phyloP scores from a whole-genome alignment of 2,888 invertebrate genomes.

The Caenorhabditis sp. region DNA sequence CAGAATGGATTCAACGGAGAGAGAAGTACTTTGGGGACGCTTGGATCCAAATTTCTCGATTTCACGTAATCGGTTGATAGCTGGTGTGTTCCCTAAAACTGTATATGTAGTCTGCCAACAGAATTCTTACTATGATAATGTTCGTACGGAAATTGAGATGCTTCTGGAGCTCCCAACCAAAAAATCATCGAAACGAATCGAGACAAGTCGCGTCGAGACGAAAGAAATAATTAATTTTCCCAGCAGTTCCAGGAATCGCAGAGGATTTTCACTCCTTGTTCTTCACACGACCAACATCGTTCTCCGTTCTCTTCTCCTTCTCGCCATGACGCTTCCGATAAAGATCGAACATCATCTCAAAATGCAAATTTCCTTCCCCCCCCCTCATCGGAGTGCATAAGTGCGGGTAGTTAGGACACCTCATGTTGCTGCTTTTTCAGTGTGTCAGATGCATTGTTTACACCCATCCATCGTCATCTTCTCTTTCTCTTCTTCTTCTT shows the following conservation, averaged over 20 bases:
- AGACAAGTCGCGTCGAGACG: slow-evolving; percentile 9
- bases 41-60: too few relatives aligned
- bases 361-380: background rate
- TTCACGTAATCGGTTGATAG: too few relatives aligned
- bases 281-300: too few relatives aligned
- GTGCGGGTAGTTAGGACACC: slow-evolving; percentile 11
- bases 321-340: too few relatives aligned
- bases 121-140: too few relatives aligned
- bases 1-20: background rate
- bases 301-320: background rate
- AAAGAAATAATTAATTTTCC: background rate
- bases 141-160: too few relatives aligned
- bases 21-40: background rate
- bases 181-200: too few relatives aligned
- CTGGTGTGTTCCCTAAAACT: too few relatives aligned
- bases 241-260: background rate
- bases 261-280: background rate
- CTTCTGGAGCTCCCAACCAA: too few relatives aligned
- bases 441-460: background rate
- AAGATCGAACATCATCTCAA: slow-evolving; percentile 8
- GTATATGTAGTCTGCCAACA: too few relatives aligned
- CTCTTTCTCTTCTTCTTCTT: background rate
- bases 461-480: background rate
- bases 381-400: slow-evolving; percentile 4
- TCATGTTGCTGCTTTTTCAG: background rate